phyloP scores from a whole-genome alignment of 2,797 vertebrate species.

The Cheirogaleus major region DNA sequence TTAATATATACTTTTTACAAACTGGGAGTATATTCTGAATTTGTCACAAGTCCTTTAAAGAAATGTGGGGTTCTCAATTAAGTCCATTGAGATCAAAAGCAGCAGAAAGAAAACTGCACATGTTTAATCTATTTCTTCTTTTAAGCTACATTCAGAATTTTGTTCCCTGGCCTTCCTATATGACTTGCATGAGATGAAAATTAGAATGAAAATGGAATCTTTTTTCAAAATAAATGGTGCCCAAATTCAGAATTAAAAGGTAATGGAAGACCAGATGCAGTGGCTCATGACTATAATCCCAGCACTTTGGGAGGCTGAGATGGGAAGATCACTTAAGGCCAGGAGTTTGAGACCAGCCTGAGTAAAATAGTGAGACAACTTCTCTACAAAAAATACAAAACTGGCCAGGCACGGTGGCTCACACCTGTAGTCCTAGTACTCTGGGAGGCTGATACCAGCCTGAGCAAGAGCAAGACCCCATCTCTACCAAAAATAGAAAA shows the following conservation, averaged over 20 bases:
- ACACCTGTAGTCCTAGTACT: too few species aligned
- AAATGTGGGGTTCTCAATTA: not conserved
- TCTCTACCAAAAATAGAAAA: too few species aligned
- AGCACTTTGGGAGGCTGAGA: not conserved
- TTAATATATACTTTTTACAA: not conserved
- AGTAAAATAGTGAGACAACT: too few species aligned
- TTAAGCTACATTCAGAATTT: not conserved
- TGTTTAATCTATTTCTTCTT: not conserved
- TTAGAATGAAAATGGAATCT: not conserved
- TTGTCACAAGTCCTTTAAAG: not conserved
- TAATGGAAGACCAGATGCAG: not conserved
- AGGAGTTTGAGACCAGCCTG: too few species aligned
- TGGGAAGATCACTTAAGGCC: not conserved
- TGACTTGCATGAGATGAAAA: not conserved
- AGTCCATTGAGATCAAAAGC: not conserved
- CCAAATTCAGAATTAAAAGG: not conserved
- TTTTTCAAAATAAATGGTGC: not conserved
- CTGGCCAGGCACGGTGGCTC: too few species aligned
- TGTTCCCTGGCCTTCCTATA: not conserved
- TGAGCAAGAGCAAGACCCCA: too few species aligned
- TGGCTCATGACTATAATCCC: not conserved
- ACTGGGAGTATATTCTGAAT: not conserved
- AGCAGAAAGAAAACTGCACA: not conserved
- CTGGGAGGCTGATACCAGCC: too few species aligned
- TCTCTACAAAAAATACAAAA: too few species aligned